A percentile compares a stretch with the other conserved stretches of the same genome.
These are phyloP conservation scores for Oplegnathus fasciatus DNA, from an alignment of 2,113 vertebrate species.

Conservation along the genomic window DNA sequence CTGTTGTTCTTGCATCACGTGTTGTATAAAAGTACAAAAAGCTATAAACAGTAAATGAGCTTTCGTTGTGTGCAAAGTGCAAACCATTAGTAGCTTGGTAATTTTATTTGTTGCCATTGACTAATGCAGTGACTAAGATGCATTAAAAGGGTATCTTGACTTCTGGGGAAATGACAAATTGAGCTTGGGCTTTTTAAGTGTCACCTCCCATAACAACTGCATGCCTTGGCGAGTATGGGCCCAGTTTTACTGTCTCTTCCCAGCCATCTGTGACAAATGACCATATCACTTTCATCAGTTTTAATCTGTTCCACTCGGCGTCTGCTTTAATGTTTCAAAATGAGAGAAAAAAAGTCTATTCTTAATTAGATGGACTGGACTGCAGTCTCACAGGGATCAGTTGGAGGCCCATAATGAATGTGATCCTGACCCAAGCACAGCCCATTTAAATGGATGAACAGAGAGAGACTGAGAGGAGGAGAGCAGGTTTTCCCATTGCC, in stretches of 20 bases:
- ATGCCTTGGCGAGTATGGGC: neutral
- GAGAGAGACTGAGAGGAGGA: slow-evolving; percentile 21
- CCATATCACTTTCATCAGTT: slow-evolving; percentile 42
- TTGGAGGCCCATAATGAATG: slow-evolving; percentile 42
- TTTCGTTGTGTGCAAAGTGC: neutral
- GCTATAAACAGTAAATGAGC: neutral
- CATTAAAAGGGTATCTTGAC: neutral
- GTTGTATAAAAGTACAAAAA: neutral
- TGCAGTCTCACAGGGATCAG: slow-evolving; percentile 35
- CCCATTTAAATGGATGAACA: slow-evolving; percentile 29
- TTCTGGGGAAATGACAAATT: slow-evolving; percentile 17
- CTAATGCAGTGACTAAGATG: slow-evolving; percentile 12
- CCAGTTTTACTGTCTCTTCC: slow-evolving; percentile 23
- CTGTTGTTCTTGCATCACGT: neutral
- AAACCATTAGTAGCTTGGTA: neutral
- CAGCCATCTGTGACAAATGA: slow-evolving; percentile 65
- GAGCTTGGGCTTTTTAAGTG: slow-evolving; percentile 1
- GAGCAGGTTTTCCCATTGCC: slow-evolving; percentile 12
- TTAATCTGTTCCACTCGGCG: slow-evolving; percentile 52
- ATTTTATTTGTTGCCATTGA: slow-evolving; percentile 18
- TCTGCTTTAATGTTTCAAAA: slow-evolving; percentile 48
- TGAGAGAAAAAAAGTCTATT: slow-evolving; percentile 6
- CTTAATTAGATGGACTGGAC: slow-evolving; percentile 48
- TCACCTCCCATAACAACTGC: slow-evolving; percentile 12
- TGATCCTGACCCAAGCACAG: slow-evolving; percentile 26